These are phyloP conservation scores for Augiades crinisus DNA, from an alignment of 2,888 invertebrate species.

Conservation along the genomic window DNA sequence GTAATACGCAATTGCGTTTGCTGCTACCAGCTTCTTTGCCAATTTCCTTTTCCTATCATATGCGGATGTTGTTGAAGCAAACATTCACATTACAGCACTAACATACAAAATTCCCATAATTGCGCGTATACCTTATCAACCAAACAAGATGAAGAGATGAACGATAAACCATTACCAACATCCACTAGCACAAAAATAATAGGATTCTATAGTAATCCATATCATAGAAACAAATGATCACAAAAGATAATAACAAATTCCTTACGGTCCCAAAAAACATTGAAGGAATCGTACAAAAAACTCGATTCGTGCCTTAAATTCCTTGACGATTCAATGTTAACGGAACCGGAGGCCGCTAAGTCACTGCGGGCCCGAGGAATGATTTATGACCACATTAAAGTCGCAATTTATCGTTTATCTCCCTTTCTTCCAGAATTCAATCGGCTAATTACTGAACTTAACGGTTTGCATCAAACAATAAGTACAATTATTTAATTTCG, in stretches of 20 bases:
- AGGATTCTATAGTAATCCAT: too few relatives aligned
- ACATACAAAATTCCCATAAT: too few relatives aligned
- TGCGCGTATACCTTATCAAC: too few relatives aligned
- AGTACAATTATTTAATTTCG: slow-evolving; percentile 5
- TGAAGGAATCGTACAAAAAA: slow-evolving; percentile 2
- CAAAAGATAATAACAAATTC: background rate
- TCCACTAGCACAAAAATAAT: too few relatives aligned
- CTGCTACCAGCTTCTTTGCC: too few relatives aligned
- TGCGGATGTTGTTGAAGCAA: too few relatives aligned
- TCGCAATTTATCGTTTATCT: slow-evolving; percentile 21
- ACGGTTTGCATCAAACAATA: background rate
- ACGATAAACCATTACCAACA: too few relatives aligned
- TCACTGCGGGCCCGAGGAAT: slow-evolving; percentile 1
- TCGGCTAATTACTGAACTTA: slow-evolving; percentile 15
- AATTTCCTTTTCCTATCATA: too few relatives aligned
- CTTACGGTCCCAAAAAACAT: background rate
- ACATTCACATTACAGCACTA: too few relatives aligned
- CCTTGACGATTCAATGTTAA: slow-evolving; percentile 13
- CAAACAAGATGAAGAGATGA: too few relatives aligned
- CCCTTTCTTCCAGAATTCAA: slow-evolving; percentile 21
- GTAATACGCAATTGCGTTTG: too few relatives aligned
- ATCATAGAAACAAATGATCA: background rate
- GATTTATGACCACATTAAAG: slow-evolving; percentile 16
- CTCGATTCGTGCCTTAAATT: slow-evolving; percentile 6
- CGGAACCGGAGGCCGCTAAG: slow-evolving; percentile 6